phyloP scores from a whole-genome alignment of 2,113 vertebrate genomes.

The Aegotheles bennettii region DNA sequence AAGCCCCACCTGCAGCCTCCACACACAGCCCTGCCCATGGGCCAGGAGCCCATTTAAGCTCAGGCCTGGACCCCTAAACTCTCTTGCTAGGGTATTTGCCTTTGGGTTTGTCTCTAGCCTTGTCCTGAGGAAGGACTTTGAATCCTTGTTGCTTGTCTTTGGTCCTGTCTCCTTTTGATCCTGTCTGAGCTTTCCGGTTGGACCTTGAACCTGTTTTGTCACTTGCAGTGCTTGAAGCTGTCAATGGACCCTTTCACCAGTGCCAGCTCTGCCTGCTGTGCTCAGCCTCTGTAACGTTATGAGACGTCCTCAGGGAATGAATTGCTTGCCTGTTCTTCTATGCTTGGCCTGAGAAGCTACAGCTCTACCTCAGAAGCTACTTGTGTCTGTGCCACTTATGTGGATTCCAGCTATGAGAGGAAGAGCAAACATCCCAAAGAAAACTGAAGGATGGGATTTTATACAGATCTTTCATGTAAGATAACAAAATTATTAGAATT shows the following conservation, averaged over 20 bases:
- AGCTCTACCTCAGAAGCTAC: background rate
- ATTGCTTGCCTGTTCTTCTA: background rate
- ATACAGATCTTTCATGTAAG: rapidly evolving
- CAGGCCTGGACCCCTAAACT: background rate
- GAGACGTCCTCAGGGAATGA: rapidly evolving
- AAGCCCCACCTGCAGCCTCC: background rate
- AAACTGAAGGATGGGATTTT: background rate
- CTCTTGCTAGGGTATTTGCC: rapidly evolving
- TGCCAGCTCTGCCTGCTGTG: background rate
- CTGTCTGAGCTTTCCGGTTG: background rate
- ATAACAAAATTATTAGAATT: background rate
- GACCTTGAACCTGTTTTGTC: background rate
- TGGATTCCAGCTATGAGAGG: background rate
- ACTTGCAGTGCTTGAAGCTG: background rate
- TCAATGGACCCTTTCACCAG: background rate
- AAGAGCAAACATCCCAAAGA: background rate
- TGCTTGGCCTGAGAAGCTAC: background rate
- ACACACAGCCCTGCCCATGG: background rate
- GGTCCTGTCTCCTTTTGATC: background rate
- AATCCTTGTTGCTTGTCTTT: background rate
- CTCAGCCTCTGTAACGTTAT: background rate
- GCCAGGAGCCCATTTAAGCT: background rate
- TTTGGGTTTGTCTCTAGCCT: rapidly evolving
- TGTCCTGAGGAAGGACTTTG: background rate
- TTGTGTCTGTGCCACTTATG: rapidly evolving